Base-by-base conservation (phyloP, 1,140 invertebrate species). In the Periplaneta americana region DNA sequence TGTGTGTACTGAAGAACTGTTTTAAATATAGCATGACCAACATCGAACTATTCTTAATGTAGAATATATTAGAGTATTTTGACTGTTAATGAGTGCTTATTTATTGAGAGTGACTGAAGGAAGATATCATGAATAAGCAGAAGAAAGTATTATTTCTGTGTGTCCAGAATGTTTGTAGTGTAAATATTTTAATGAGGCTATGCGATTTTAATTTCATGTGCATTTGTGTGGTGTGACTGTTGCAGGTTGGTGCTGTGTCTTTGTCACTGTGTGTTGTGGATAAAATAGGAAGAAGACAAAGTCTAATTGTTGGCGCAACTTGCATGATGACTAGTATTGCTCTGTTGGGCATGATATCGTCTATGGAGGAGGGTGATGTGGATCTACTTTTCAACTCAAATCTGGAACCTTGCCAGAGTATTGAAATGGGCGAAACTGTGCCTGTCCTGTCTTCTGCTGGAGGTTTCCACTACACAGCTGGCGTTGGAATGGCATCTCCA, bases 211-310 rank as follows among this genome's bases (percentile, higher is more conserved):
- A n/a, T n/a, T n/a, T n/a, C n/a, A n/a, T n/a, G n/a, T n/a, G n/a
- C n/a, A n/a, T n/a, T n/a, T n/a, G n/a, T n/a, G n/a, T n/a, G n/a
- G n/a, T n/a, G n/a, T n/a, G n/a, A n/a, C n/a, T 37, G 17, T 74
- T 82, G 18, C 82, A 83, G 28, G 81, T 86, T 79, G 22, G 84
- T 22, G 84, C 84, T 6, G 84, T 85, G 39, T 82, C 87, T 81
- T 81, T 89, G 9, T 87, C 88, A 31, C 82, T 88, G 39, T 84
- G 89, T 66, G 84, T 92, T 32, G 89, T 91, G 80, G 92, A 93
- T 85, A 87, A 86, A 80, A 88, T 88, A 81, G 91, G 91, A 33
- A 87, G 91, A 28, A 88, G 90, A 78, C 85, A 89, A 34, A 86
- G 91, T 13, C 83, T 92, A 0, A 88, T 91, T 81, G 88, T 89